Evolutionary conservation across 2,113 vertebrate genomes (phyloP).

Genomic region (Rhinolophus sinicus): DNA sequence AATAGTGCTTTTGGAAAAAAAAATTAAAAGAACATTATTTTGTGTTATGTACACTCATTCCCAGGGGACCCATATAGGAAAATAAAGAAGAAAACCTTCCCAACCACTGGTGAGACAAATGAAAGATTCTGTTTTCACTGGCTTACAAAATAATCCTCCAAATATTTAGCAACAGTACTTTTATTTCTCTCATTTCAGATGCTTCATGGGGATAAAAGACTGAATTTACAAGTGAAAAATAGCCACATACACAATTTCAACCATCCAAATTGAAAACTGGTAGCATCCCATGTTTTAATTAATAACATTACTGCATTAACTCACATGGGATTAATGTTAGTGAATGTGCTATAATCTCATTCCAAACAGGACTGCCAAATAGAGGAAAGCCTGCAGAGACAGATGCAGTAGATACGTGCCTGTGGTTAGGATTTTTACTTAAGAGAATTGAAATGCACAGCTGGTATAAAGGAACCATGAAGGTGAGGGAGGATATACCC

Average conservation of each 20-base stretch:
- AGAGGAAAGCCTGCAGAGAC: neutral
- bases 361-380: neutral
- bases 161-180: slow-evolving; percentile 74
- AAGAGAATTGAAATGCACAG: neutral
- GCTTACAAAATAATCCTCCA: slow-evolving; percentile 67
- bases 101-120: slow-evolving; percentile 68
- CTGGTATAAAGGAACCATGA: neutral
- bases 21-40: slow-evolving; percentile 71
- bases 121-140: slow-evolving; percentile 80
- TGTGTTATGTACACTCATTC: slow-evolving; percentile 65
- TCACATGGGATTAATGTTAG: slow-evolving; percentile 53
- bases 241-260: slow-evolving; percentile 58
- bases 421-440: neutral
- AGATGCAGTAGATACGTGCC: neutral
- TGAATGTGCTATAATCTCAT: slow-evolving; percentile 55
- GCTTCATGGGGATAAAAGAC: slow-evolving; percentile 65
- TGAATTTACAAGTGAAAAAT: slow-evolving; percentile 72
- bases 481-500: neutral
- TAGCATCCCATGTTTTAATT: slow-evolving; percentile 70
- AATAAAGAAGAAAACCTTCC: slow-evolving; percentile 71
- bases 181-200: slow-evolving; percentile 72
- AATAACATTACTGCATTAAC: slow-evolving; percentile 58
- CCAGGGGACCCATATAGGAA: slow-evolving; percentile 57
- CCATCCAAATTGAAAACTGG: slow-evolving; percentile 67
- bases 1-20: slow-evolving; percentile 68